Percentiles rank a stretch among this genome's conserved stretches.
Evolutionary conservation across 92 coral and sea anemone species (phyloP).

Genomic region (Paramuricea clavata): DNA sequence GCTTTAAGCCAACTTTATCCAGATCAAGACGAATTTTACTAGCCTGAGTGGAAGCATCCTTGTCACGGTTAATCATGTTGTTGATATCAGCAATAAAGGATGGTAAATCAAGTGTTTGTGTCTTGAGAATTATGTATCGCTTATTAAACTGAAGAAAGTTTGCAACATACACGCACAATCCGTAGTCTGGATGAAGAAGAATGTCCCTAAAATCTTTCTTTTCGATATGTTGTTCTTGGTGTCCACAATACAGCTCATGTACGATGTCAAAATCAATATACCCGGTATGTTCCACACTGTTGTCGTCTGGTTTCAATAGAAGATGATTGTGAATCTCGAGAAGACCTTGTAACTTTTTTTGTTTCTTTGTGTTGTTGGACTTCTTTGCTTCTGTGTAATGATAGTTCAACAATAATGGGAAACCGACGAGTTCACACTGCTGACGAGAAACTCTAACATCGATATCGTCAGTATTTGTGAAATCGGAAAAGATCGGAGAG

Average conservation of each 20-base stretch:
- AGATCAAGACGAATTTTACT: neutral
- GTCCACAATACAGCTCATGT: slow-evolving; percentile 60
- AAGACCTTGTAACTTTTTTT: slow-evolving; percentile 55
- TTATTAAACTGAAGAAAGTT: slow-evolving; percentile 27
- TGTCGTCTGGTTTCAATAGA: slow-evolving; percentile 52
- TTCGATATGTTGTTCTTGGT: slow-evolving; percentile 61
- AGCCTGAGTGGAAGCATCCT: neutral
- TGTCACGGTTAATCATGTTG: neutral
- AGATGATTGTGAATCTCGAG: slow-evolving; percentile 64
- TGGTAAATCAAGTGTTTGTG: neutral
- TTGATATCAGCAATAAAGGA: neutral
- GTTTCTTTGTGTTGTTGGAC: slow-evolving; percentile 43
- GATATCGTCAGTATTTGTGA: neutral
- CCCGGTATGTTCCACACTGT: slow-evolving; percentile 45
- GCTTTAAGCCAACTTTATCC: neutral
- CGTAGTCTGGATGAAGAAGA: slow-evolving; percentile 56
- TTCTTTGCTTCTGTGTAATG: slow-evolving; percentile 51
- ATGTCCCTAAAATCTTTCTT: slow-evolving; percentile 48
- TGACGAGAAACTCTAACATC: slow-evolving; percentile 50
- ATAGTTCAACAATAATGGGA: slow-evolving; percentile 55
- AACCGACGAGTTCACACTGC: slow-evolving; percentile 55
- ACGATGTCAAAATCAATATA: slow-evolving; percentile 57
- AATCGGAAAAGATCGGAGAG: no score
- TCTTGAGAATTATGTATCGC: slow-evolving; percentile 36
- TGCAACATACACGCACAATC: slow-evolving; percentile 50